Evolutionary conservation across 1,140 invertebrate species (phyloP).

Genomic region (Drosophila aff.): DNA sequence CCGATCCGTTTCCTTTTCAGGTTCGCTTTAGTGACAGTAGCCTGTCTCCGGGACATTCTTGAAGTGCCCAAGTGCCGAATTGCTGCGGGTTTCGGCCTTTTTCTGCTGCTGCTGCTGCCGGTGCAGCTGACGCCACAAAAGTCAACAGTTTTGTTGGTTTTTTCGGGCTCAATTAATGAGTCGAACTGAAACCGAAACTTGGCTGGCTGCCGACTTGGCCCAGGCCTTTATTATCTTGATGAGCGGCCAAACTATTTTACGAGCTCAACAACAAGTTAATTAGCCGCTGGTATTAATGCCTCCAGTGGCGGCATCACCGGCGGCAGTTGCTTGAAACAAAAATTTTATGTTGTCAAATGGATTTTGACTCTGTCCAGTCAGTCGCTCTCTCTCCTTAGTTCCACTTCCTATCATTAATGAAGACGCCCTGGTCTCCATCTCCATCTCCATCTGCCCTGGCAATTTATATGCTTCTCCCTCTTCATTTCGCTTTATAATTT

Average conservation of each 20-base stretch:
- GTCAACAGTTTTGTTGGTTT: conserved; percentile 32
- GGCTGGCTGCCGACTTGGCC: conserved; percentile 39
- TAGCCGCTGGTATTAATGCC: conserved; percentile 74
- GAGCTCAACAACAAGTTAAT: conserved; percentile 84
- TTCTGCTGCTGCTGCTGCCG: conserved; percentile 8
- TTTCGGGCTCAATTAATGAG: conserved; percentile 62
- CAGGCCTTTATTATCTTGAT: conserved; percentile 77
- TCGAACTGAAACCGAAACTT: conserved; percentile 53
- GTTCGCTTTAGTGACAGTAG: conserved; percentile 24
- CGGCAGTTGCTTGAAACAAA: conserved; percentile 69
- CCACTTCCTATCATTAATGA: conserved; percentile 68
- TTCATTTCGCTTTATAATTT: conserved; percentile 69
- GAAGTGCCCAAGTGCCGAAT: conserved; percentile 35
- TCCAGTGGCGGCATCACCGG: conserved; percentile 28
- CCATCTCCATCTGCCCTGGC: conserved; percentile 13
- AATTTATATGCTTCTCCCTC: conserved; percentile 42
- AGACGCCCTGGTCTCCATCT: conserved; percentile 40
- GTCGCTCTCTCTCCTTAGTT: conserved; percentile 4
- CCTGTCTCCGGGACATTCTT: conserved; percentile 43
- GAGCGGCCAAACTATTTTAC: conserved; percentile 82
- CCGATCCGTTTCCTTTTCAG: conserved; percentile 25
- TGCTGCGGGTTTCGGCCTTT: conserved; percentile 24
- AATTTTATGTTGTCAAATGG: conserved; percentile 78
- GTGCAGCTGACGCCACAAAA: conserved; percentile 68
- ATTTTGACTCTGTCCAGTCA: conserved; percentile 28